A percentile compares a stretch with the other conserved stretches of the same genome.
Conservation (phyloP, 2,888 invertebrate species). For the Resseliella maxima region DNA sequence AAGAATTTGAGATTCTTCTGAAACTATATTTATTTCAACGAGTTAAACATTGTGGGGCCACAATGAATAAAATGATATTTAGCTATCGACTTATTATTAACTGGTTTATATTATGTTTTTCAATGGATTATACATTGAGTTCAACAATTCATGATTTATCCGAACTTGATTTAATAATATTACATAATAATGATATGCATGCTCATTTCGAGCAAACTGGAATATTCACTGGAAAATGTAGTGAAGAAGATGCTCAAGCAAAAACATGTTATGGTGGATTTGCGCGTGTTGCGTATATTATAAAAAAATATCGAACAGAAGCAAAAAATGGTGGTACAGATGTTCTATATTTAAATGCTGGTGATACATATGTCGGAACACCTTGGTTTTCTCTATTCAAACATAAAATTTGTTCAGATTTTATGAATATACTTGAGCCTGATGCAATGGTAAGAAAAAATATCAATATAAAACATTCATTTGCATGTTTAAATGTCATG, state of each 20-base stretch:
- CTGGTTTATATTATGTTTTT: background rate
- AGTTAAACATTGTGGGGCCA: too few relatives aligned
- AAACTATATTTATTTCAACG: too few relatives aligned
- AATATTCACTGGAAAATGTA: conserved; percentile 73
- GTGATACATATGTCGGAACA: conserved; percentile 89
- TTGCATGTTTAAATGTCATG: background rate
- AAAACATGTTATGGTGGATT: conserved; percentile 88
- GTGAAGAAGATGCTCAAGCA: conserved; percentile 69
- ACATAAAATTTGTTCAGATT: conserved; percentile 81
- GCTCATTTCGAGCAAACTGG: conserved; percentile 85
- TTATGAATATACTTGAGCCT: conserved; percentile 83
- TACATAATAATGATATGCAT: conserved; percentile 95
- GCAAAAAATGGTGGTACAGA: conserved; percentile 71
- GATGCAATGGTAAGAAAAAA: conserved; percentile 81
- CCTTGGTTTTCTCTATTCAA: conserved; percentile 87
- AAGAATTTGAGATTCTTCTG: too few relatives aligned
- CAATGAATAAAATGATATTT: too few relatives aligned
- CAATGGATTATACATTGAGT: background rate
- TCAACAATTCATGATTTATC: background rate
- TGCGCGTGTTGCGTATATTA: conserved; percentile 75
- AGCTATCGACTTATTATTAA: too few relatives aligned
- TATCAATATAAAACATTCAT: too few relatives aligned
- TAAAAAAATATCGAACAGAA: conserved; percentile 73
- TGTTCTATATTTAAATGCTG: conserved; percentile 89
- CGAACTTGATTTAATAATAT: conserved; percentile 77